Percentiles rank a stretch among this genome's conserved stretches.
Evolutionary conservation across 2,113 vertebrate species (phyloP).

Genomic region (Camelus dromedarius): DNA sequence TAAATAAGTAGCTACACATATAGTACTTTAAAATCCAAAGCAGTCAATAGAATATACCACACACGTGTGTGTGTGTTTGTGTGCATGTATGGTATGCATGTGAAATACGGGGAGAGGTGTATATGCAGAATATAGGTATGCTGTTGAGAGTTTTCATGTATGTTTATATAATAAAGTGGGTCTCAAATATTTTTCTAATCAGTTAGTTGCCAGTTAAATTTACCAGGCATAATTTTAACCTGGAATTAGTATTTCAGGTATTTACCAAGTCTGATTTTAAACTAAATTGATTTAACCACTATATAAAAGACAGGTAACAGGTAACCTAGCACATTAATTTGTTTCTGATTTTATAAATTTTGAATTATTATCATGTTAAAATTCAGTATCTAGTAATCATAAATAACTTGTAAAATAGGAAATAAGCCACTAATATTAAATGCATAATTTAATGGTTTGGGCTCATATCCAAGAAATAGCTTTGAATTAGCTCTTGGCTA

Average conservation of each 20-base stretch:
- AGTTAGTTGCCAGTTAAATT: constrained; percentile 15
- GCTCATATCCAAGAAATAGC: constrained; percentile 59
- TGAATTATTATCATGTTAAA: constrained; percentile 56
- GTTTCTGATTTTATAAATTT: constrained; percentile 13
- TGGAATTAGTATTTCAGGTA: constrained; percentile 24
- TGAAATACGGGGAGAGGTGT: neutral
- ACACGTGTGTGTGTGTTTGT: neutral
- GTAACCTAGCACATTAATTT: constrained; percentile 59
- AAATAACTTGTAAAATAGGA: constrained; percentile 68
- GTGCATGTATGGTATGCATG: neutral
- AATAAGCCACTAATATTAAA: constrained; percentile 67
- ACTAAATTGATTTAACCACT: neutral
- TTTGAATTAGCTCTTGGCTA: constrained; percentile 53
- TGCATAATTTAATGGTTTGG: constrained; percentile 67
- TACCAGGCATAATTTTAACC: constrained; percentile 48
- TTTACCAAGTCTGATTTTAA: constrained; percentile 56
- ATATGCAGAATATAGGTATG: neutral
- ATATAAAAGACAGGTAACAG: constrained; percentile 24
- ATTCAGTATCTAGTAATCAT: constrained; percentile 64
- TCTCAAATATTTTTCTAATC: neutral
- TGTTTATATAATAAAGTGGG: neutral
- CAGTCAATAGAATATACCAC: neutral
- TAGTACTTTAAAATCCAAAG: constrained; percentile 2
- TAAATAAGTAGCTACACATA: neutral
- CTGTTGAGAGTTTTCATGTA: neutral